A percentile compares a stretch with the other conserved stretches of the same genome.
phyloP scores from a whole-genome alignment of 2,888 invertebrate genomes.

The Gisinianus flammeolus region DNA sequence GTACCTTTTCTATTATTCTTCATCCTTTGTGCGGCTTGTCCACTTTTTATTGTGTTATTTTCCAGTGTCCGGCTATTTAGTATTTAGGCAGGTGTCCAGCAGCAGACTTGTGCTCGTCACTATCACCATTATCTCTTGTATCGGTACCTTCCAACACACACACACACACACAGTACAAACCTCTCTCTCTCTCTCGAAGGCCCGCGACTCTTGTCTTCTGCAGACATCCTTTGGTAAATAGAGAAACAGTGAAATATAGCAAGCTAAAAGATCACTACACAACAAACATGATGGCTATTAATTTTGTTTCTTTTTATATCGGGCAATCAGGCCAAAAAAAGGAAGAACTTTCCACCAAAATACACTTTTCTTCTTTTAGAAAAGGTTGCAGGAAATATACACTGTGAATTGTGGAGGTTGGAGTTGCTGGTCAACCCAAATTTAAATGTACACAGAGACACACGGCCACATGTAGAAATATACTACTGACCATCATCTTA shows the following conservation, averaged over 20 bases:
- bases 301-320: too few relatives aligned
- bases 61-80: constrained; percentile 33
- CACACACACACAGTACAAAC: neutral
- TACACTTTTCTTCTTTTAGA: neutral
- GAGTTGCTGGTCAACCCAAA: neutral
- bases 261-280: neutral
- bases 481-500: neutral
- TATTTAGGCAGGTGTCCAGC: constrained; percentile 37
- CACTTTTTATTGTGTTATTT: constrained; percentile 37
- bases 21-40: constrained; percentile 23
- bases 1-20: neutral
- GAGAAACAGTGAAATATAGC: neutral
- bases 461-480: neutral
- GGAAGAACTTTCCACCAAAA: neutral
- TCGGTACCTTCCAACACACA: neutral
- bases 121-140: neutral
- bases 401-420: too few relatives aligned
- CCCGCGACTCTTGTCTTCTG: neutral
- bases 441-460: too few relatives aligned
- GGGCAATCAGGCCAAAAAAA: neutral
- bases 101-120: neutral
- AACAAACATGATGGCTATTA: too few relatives aligned
- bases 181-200: neutral
- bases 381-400: neutral
- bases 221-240: neutral